Evolutionary conservation across 2,888 invertebrate genomes (phyloP).

Genomic region (Microctonus brassicae): DNA sequence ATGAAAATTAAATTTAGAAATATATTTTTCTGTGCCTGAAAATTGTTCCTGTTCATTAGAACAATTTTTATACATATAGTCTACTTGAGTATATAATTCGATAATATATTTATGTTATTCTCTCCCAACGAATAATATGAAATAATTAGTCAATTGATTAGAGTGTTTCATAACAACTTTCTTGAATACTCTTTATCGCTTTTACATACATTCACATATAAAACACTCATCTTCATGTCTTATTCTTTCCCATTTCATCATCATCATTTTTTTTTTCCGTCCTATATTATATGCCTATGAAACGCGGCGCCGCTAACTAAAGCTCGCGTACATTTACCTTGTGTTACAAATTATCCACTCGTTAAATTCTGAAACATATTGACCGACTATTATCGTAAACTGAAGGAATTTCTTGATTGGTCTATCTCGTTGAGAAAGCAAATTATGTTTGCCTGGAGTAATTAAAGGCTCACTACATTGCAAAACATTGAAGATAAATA

Average conservation of each 20-base stretch:
- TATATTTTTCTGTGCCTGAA: no score
- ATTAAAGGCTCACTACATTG: conserved; percentile 21
- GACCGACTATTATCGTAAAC: conserved; percentile 32
- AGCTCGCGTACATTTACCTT: conserved; percentile 8
- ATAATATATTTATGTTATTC: no score
- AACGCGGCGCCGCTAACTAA: conserved; percentile 4
- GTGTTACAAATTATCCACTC: conserved; percentile 31
- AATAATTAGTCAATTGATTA: no score
- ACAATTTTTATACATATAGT: no score
- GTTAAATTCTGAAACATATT: conserved; percentile 32
- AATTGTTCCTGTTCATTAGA: no score
- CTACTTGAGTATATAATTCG: no score
- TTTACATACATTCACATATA: background rate
- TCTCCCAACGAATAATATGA: no score
- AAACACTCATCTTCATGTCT: conserved; percentile 8
- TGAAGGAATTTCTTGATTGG: conserved; percentile 29
- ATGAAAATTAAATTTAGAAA: no score
- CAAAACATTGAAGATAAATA: conserved; percentile 3
- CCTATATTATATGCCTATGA: background rate
- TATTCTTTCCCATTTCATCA: conserved; percentile 13
- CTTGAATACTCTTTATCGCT: no score
- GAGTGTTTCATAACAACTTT: no score
- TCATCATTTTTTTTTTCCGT: background rate
- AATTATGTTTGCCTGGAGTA: conserved; percentile 20
- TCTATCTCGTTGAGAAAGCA: conserved; percentile 10